Conservation (phyloP, 2,888 invertebrate species). For the Stegophylla sp. region DNA sequence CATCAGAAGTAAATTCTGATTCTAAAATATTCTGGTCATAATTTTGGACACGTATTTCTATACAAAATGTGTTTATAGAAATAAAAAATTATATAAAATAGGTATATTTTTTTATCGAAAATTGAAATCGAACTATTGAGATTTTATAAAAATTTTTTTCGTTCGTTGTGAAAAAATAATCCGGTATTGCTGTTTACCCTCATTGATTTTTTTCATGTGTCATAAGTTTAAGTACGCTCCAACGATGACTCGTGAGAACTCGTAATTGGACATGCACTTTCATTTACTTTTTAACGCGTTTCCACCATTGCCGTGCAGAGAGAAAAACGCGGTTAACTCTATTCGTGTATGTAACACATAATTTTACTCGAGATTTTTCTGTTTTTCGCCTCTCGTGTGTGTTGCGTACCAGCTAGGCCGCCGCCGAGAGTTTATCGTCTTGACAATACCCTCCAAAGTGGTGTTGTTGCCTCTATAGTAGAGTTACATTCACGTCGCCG, state of each 20-base stretch:
- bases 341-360: conserved; percentile 22
- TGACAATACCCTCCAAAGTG: conserved; percentile 12
- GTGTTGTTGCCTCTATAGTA: conserved; percentile 12
- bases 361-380: conserved; percentile 1
- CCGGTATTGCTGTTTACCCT: neutral
- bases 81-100: too few relatives aligned
- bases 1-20: too few relatives aligned
- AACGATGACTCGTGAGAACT: neutral
- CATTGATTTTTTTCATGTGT: conserved; percentile 24
- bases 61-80: too few relatives aligned
- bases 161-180: too few relatives aligned
- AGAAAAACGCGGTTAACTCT: conserved; percentile 6
- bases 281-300: conserved; percentile 19
- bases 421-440: conserved; percentile 6
- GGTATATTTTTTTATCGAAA: neutral
- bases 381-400: neutral
- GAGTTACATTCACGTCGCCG: conserved; percentile 7
- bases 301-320: neutral
- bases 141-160: too few relatives aligned
- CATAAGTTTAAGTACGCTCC: neutral
- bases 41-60: too few relatives aligned
- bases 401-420: neutral
- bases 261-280: conserved; percentile 40
- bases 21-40: too few relatives aligned
- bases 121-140: neutral